Percentiles rank a stretch among this genome's conserved stretches.
phyloP scores from a whole-genome alignment of 2,888 invertebrate species.

The Anarsia innoxiella region DNA sequence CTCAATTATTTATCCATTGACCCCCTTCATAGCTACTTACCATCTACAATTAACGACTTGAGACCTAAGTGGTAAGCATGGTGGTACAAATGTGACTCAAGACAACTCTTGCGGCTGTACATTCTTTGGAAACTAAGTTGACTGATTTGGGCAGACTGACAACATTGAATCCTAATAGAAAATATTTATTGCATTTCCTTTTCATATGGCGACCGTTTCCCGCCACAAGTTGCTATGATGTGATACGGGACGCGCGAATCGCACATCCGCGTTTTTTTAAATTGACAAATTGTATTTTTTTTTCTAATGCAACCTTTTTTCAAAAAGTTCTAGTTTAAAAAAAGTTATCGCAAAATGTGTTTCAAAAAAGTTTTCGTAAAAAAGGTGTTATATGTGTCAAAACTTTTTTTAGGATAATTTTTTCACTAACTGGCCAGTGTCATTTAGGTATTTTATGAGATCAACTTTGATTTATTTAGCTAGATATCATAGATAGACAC shows the following conservation, averaged over 20 bases:
- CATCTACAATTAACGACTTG: not conserved
- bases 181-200: conserved; percentile 41
- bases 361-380: too few species aligned
- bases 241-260: conserved; percentile 38
- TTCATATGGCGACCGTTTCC: conserved; percentile 32
- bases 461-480: too few species aligned
- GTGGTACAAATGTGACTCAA: not conserved
- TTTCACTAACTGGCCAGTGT: not conserved
- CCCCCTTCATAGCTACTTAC: conserved; percentile 28
- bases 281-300: conserved; percentile 13
- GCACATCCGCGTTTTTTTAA: conserved; percentile 32
- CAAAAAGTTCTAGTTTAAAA: too few species aligned
- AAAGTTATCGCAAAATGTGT: too few species aligned
- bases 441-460: too few species aligned
- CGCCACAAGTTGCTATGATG: conserved; percentile 34
- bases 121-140: not conserved
- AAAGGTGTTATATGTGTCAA: too few species aligned
- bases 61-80: not conserved
- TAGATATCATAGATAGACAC: too few species aligned
- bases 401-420: conserved; percentile 12
- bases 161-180: conserved; percentile 46
- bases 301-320: too few species aligned
- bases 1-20: conserved; percentile 56
- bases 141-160: conserved; percentile 3
- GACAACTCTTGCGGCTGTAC: not conserved